Percentiles rank a stretch among this genome's conserved stretches.
These are phyloP conservation scores for Cavia aperea DNA, from an alignment of 2,113 vertebrate species.

Conservation along the genomic window DNA sequence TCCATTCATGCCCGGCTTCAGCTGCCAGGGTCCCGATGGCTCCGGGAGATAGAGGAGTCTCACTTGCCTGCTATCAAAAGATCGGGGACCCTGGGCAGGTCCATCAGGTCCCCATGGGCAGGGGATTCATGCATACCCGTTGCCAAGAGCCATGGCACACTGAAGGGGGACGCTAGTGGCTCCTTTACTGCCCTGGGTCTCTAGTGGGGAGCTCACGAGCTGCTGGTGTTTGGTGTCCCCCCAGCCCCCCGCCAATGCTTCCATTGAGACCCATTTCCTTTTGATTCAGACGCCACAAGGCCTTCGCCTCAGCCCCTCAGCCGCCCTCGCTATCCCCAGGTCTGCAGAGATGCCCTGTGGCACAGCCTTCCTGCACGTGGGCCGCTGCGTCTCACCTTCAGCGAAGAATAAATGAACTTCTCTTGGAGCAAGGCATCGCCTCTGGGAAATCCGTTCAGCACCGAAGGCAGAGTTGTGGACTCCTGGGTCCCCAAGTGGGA, in stretches of 20 bases:
- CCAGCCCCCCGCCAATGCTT: too few species aligned
- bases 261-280: not conserved
- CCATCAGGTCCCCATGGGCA: not conserved
- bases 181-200: not conserved
- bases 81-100: not conserved
- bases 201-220: not conserved
- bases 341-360: not conserved
- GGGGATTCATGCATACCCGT: rapidly evolving
- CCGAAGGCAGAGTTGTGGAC: not conserved
- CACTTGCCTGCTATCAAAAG: not conserved
- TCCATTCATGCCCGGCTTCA: rapidly evolving
- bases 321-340: not conserved
- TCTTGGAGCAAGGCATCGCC: not conserved
- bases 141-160: not conserved
- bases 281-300: not conserved
- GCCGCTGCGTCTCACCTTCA: not conserved
- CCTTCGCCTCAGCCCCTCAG: not conserved
- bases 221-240: not conserved
- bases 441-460: not conserved
- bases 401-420: not conserved
- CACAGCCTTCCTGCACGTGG: not conserved
- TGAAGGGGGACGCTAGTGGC: not conserved
- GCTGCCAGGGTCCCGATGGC: not conserved
- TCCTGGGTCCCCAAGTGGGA: not conserved
- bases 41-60: rapidly evolving